Percentiles rank a stretch among this genome's conserved stretches.
These are phyloP conservation scores for Phoebastria nigripes DNA, from an alignment of 2,797 vertebrate species.

Conservation along the genomic window DNA sequence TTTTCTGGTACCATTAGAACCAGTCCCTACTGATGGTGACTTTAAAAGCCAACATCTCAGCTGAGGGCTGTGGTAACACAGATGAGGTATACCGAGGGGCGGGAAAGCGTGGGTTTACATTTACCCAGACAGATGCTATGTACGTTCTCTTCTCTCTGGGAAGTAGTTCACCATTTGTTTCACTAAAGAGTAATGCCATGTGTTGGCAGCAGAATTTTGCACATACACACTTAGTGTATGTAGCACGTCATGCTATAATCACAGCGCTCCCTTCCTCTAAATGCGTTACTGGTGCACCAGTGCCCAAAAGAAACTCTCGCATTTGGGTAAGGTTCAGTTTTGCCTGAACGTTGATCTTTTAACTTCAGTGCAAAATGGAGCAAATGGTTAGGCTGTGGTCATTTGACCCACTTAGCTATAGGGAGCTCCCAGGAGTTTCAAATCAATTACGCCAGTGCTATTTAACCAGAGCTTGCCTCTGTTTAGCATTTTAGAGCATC, in stretches of 20 bases:
- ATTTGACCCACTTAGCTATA: background rate
- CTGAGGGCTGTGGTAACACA: background rate
- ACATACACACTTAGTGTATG: fast-evolving
- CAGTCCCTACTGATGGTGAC: background rate
- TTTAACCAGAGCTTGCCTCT: background rate
- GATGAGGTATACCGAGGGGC: background rate
- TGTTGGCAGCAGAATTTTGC: background rate
- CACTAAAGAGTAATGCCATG: fast-evolving
- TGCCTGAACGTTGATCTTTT: background rate
- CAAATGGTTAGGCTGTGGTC: background rate
- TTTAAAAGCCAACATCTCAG: background rate
- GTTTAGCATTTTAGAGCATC: background rate
- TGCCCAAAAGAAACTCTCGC: background rate
- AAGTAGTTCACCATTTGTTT: background rate
- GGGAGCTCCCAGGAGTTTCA: background rate
- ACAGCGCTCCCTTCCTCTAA: background rate
- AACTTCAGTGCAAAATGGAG: fast-evolving
- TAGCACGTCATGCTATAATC: background rate
- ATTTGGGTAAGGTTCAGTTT: background rate
- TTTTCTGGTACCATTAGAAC: background rate
- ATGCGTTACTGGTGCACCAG: background rate
- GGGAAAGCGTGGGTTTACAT: background rate
- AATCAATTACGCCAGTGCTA: background rate
- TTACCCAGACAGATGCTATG: background rate
- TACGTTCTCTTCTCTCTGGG: background rate